Percentiles rank a stretch among this genome's conserved stretches.
Conservation (phyloP, 2,797 vertebrate species). For the Luscinia luscinia region DNA sequence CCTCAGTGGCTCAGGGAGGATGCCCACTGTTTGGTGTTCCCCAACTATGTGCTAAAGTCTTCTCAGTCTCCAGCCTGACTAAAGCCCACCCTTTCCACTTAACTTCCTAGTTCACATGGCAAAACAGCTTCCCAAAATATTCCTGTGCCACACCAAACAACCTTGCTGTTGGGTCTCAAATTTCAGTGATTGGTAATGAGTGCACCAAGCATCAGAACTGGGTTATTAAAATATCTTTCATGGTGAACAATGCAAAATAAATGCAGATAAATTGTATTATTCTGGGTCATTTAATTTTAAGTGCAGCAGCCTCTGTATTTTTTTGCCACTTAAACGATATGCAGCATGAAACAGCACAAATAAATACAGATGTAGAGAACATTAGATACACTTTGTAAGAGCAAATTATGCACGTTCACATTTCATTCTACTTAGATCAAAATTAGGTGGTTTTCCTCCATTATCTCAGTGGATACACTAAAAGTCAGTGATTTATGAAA, state of each 20-base stretch:
- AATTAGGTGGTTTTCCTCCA: conserved; percentile 65
- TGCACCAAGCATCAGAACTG: conserved; percentile 19
- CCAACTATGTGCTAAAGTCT: background rate
- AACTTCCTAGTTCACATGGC: background rate
- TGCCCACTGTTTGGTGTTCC: background rate
- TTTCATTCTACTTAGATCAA: conserved; percentile 64
- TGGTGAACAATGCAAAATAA: conserved; percentile 43
- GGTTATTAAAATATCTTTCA: conserved; percentile 53
- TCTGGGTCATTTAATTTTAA: conserved; percentile 63
- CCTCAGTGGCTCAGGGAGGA: background rate
- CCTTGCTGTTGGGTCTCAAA: background rate
- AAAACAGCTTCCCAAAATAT: background rate
- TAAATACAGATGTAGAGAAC: conserved; percentile 61
- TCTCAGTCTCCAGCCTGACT: background rate
- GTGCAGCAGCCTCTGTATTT: conserved; percentile 28
- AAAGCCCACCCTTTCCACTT: background rate
- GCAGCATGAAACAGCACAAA: conserved; percentile 48
- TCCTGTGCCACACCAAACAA: background rate
- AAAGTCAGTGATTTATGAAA: conserved; percentile 74
- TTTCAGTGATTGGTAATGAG: conserved; percentile 51
- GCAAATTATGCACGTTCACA: conserved; percentile 47
- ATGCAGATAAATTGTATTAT: conserved; percentile 36
- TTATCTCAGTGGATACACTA: conserved; percentile 67
- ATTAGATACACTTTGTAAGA: conserved; percentile 58
- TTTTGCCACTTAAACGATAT: conserved; percentile 55